phyloP scores from a whole-genome alignment of 2,888 invertebrate species.

The Philereme transversata region DNA sequence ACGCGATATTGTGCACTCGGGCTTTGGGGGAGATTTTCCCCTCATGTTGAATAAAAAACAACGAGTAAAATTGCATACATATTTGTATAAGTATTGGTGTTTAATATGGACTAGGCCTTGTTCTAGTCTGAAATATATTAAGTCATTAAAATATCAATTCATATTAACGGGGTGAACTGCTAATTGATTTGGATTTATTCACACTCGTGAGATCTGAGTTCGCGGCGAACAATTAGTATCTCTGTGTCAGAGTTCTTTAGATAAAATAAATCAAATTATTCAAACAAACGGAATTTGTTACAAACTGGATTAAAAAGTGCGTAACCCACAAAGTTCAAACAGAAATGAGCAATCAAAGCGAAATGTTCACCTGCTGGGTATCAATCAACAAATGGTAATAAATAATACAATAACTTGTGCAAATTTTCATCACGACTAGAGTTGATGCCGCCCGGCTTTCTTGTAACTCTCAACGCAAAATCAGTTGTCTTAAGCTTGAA shows the following conservation, averaged over 20 bases:
- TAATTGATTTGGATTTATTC: too few species aligned
- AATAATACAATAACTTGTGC: constrained; percentile 30
- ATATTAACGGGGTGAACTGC: too few species aligned
- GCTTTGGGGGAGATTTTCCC: background rate
- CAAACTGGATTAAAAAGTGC: background rate
- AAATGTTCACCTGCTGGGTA: constrained; percentile 19
- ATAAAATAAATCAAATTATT: too few species aligned
- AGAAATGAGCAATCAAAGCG: constrained; percentile 16
- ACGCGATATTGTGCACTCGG: constrained; percentile 1
- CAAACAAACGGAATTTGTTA: background rate
- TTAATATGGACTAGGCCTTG: too few species aligned
- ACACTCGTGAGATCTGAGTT: too few species aligned
- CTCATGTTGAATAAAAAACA: background rate
- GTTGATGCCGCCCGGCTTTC: constrained; percentile 6
- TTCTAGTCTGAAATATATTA: too few species aligned
- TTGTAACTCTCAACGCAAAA: too few species aligned
- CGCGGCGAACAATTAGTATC: too few species aligned
- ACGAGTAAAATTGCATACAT: background rate
- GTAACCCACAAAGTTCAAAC: background rate
- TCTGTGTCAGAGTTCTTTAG: too few species aligned
- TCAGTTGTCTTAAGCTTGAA: too few species aligned
- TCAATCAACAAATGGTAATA: constrained; percentile 22
- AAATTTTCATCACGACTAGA: constrained; percentile 15
- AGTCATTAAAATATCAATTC: too few species aligned
- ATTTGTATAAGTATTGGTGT: background rate